Evolutionary conservation across 2,888 invertebrate genomes (phyloP).

Genomic region (Drosophila pseudotalamancana): DNA sequence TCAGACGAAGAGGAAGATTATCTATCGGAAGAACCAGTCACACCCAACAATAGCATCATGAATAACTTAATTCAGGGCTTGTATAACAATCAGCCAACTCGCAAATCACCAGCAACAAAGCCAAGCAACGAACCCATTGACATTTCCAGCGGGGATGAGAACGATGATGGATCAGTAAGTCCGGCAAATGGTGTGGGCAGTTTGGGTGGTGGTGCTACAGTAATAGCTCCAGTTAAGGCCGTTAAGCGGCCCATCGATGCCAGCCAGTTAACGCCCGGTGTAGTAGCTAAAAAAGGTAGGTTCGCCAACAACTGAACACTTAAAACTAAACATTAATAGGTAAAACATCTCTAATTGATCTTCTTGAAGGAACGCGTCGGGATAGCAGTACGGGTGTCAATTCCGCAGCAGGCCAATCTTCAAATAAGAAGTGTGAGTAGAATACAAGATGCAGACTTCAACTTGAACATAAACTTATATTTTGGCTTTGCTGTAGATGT

Average conservation of each 20-base stretch:
- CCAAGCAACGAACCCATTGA: constrained; percentile 88
- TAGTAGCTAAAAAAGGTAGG: constrained; percentile 55
- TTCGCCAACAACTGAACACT: background rate
- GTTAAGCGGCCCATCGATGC: constrained; percentile 39
- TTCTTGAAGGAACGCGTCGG: constrained; percentile 9
- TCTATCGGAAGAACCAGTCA: constrained; percentile 45
- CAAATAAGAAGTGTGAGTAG: constrained; percentile 45
- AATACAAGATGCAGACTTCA: too few relatives aligned
- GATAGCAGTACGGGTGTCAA: constrained; percentile 15
- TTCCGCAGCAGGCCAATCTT: background rate
- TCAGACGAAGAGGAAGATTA: constrained; percentile 85
- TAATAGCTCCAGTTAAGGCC: constrained; percentile 9
- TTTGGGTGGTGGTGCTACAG: background rate
- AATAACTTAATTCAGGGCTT: constrained; percentile 84
- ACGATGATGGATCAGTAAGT: constrained; percentile 84
- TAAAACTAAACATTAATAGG: constrained; percentile 12
- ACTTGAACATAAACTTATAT: too few relatives aligned
- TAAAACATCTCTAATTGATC: constrained; percentile 10
- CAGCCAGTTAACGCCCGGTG: background rate
- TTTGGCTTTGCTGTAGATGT: too few relatives aligned
- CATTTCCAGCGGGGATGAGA: constrained; percentile 91
- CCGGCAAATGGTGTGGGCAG: constrained; percentile 46
- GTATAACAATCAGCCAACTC: constrained; percentile 81
- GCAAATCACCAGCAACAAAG: constrained; percentile 62
- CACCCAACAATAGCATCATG: constrained; percentile 72